Base-by-base conservation (phyloP, 2,113 vertebrate species). In the Panthera uncia region DNA sequence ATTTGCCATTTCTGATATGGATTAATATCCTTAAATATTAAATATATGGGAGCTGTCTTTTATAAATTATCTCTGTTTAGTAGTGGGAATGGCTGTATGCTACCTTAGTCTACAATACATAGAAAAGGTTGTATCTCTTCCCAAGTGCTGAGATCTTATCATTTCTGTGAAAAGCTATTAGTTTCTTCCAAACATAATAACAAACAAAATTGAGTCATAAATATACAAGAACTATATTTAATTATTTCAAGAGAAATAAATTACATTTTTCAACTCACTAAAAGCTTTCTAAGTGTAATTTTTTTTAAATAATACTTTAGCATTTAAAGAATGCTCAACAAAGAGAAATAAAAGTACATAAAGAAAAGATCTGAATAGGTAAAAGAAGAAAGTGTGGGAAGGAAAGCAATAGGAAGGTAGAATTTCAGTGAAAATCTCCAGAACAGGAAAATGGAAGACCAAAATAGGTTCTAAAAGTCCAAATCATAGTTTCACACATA, bases 401-500 rank as follows among this genome's bases (percentile, higher is more conserved):
- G 36, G 66, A 93, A 93, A 89, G 11, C 16, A 52, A 68, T 23
- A n/a, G 13, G 11, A 5, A 74, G 74, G 13, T 66, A 57, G 18
- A 66, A 83, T 76, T 78, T 83, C 68, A 89, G 36, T 76, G 31
- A 93, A 93, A 93, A 66, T 36, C 29, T 57, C 69, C 38, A 76
- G 57, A 95, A 87, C 9, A 71, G 50, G 23, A 82, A 92, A 87
- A 41, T 52, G 29, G 87, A 87, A 88, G 83, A 66, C 52, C 45
- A 82, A 95, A 73, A 4, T 36, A 81, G 10, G 29, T 81, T 92
- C 74, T 74, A 45, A 82, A 88, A 73, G 7, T 57, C 31, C 36
- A 74, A 92, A 45, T 48, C 84, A 96, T 93, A 83, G 89, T 76
- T 82, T 89, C 61, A 93, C 7, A 89, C 15, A 57, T 13, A 93